phyloP scores from a whole-genome alignment of 1,140 invertebrate genomes.

The Aphis gossypii region DNA sequence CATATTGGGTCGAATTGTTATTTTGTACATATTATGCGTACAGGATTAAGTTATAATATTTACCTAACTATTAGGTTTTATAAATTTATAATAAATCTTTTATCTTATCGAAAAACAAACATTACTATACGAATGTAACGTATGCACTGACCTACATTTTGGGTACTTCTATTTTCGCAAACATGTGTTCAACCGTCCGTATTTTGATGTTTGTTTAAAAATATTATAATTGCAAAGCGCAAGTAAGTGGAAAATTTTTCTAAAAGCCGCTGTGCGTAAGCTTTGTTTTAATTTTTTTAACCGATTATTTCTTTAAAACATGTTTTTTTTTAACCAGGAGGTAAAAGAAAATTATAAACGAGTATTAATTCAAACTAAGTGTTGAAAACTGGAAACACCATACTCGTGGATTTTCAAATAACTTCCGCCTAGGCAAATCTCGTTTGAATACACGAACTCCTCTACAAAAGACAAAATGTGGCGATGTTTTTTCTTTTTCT shows the following conservation, averaged over 20 bases:
- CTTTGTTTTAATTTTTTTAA: constrained; percentile 19
- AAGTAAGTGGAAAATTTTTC: neutral
- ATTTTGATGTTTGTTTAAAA: neutral
- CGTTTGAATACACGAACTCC: neutral
- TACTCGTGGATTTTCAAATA: neutral
- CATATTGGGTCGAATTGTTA: neutral
- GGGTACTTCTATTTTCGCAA: neutral
- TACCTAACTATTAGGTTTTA: neutral
- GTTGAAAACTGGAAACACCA: neutral
- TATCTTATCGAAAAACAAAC: constrained; percentile 42
- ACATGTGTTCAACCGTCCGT: neutral
- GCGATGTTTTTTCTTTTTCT: constrained; percentile 7
- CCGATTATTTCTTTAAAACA: neutral
- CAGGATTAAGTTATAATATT: neutral
- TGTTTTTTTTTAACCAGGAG: neutral
- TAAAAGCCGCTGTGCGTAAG: neutral
- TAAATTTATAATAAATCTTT: neutral
- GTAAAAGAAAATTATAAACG: neutral
- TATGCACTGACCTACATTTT: constrained; percentile 5
- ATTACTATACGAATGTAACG: neutral
- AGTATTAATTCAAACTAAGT: constrained; percentile 9
- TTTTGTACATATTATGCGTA: neutral
- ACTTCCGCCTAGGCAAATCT: neutral
- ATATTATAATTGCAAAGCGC: neutral
- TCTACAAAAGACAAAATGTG: neutral